Percentiles rank a stretch among this genome's conserved stretches.
Evolutionary conservation across 2,888 invertebrate species (phyloP).

Genomic region (Amphipyra berbera): DNA sequence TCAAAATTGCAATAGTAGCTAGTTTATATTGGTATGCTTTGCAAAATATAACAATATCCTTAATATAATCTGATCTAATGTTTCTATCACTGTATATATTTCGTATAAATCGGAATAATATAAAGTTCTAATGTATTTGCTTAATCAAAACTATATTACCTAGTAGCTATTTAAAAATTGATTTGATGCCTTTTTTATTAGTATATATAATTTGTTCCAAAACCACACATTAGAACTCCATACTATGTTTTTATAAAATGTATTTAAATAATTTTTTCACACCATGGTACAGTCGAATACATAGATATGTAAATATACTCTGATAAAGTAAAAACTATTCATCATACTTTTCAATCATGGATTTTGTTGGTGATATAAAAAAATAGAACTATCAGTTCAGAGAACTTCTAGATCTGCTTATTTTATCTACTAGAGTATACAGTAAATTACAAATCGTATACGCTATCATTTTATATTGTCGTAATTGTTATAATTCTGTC

Average conservation of each 20-base stretch:
- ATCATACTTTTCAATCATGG: slow-evolving; percentile 23
- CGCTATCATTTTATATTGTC: slow-evolving; percentile 60
- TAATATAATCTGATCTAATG: slow-evolving; percentile 32
- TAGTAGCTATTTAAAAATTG: not conserved
- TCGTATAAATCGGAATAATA: slow-evolving; percentile 43
- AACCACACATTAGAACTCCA: slow-evolving; percentile 14
- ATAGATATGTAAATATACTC: slow-evolving; percentile 60
- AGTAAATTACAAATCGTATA: slow-evolving; percentile 62
- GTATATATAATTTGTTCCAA: slow-evolving; percentile 13
- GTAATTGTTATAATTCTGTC: slow-evolving; percentile 34
- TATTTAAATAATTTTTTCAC: slow-evolving; percentile 36
- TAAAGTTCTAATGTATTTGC: slow-evolving; percentile 19
- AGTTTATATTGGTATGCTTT: slow-evolving; percentile 44
- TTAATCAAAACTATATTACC: not conserved
- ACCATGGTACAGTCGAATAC: slow-evolving; percentile 43
- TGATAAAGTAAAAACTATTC: slow-evolving; percentile 43
- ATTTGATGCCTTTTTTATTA: not conserved
- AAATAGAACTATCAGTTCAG: slow-evolving; percentile 45
- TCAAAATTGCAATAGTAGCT: slow-evolving; percentile 26
- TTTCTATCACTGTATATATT: slow-evolving; percentile 50
- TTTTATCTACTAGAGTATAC: slow-evolving; percentile 56
- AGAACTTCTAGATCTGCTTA: slow-evolving; percentile 44
- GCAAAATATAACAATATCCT: slow-evolving; percentile 39
- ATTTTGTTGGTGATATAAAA: slow-evolving; percentile 46
- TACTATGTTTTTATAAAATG: slow-evolving; percentile 14